Percentiles rank a stretch among this genome's conserved stretches.
These are phyloP conservation scores for Pegoplata infirma DNA, from an alignment of 2,888 invertebrate species.

Conservation along the genomic window DNA sequence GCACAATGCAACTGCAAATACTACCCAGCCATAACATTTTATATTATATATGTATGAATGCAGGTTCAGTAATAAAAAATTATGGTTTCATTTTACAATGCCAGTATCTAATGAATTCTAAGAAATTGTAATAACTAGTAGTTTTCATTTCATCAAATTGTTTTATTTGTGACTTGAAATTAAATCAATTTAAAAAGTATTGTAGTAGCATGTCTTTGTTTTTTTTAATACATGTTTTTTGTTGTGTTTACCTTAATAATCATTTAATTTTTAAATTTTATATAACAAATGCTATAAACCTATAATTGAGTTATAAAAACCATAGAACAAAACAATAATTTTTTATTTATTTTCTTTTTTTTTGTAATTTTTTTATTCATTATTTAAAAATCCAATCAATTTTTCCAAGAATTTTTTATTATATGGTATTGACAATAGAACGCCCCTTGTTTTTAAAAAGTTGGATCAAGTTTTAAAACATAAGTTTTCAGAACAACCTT, in stretches of 20 bases:
- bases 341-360: not conserved
- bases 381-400: constrained; percentile 52
- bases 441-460: too few species aligned
- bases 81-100: not conserved
- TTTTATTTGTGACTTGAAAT: constrained; percentile 1
- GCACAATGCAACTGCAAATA: constrained; percentile 16
- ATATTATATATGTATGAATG: constrained; percentile 57
- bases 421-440: too few species aligned
- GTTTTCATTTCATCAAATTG: not conserved
- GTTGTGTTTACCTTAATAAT: not conserved
- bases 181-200: constrained; percentile 36
- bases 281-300: not conserved
- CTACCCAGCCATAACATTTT: not conserved
- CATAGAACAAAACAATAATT: not conserved
- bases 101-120: constrained; percentile 14
- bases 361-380: constrained; percentile 3
- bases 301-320: constrained; percentile 44
- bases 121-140: not conserved
- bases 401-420: constrained; percentile 54
- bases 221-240: not conserved
- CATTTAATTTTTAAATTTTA: constrained; percentile 3
- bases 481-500: too few species aligned
- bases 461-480: too few species aligned
- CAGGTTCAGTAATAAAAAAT: not conserved
- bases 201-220: not conserved